Evolutionary conservation across 2,113 vertebrate genomes (phyloP), one percentile per base, ranked within the genome.

Genomic region (Solenodon paradoxus): DNA sequence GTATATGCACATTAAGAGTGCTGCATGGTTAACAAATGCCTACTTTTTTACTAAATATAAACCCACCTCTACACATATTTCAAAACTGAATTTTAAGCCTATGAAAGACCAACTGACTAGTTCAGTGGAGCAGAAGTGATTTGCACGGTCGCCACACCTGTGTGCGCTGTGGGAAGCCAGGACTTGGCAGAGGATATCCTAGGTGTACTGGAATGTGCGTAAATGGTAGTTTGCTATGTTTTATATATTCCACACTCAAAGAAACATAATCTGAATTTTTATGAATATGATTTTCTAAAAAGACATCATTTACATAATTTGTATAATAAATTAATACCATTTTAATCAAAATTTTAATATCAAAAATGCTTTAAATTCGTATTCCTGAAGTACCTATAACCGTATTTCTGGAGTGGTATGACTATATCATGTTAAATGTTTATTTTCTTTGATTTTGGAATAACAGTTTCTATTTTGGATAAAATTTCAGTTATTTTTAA

Each of bases 131-230:
- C 98, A 66, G 97, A 97, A 97, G 97, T 98, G 97, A 96, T 98
- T 99, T 99, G 98, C 98, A 98, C 98, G 98, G 98, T 96, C 97
- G 97, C 97, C 96, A 98, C 98, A 98, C 98, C 98, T 98, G 98
- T 98, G 98, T 98, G 98, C 98, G 96, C 98, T 98, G 98, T 98
- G 93, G 96, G 97, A 97, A 97, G 98, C 98, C 98, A 98, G 95
- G 98, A 97, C 98, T 97, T 97, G 98, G 97, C 98, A 98, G 98
- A 98, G 98, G 98, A 97, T 91, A 71, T 97, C 93, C 92, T 97
- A 97, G 97, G 96, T 97, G 96, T 97, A 95, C 97, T 97, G 97
- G 95, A 38, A 40, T 98, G 92, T 97, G 93, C 96, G 92, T 96
- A 96, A 87, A 93, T 94, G 91, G 95, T 97, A 96, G 96, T 94